Base-by-base conservation (phyloP, 2,113 vertebrate species). In the Laterallus jamaicensis region DNA sequence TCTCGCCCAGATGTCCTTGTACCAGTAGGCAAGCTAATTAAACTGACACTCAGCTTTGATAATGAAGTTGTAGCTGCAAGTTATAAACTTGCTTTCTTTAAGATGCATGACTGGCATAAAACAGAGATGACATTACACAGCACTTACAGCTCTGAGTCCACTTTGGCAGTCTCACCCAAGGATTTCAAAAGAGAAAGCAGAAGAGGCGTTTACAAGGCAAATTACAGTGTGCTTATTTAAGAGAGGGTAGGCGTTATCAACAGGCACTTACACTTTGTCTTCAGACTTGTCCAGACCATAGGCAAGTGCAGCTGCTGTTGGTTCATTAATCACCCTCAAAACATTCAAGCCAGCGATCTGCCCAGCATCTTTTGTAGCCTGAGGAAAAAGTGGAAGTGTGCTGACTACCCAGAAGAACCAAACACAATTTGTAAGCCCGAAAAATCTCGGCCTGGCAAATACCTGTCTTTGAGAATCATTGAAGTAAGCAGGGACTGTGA, bases 401-500 rank as follows among this genome's bases (percentile, higher is more conserved):
- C 54, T 89, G 47, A 88, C 21, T 47, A 42, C 50, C 4, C 20
- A 91, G 12, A 74, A n/a, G 62, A 50, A 49, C 14, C 35, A 37
- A 26, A 77, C 1, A 0, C 37, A 17, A 12, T 24, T 60, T 29
- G 0, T 17, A 71, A 86, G 18, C 24, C 40, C 2, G 4, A 50
- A 60, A 68, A 68, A 52, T 10, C 42, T 64, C 54, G 42, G 55
- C 62, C 22, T 37, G n/a, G 8, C 32, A 52, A 87, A 35, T 97
- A 99, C 99, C 99, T 99, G 99, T 98, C 99, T 99, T 97, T 99
- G 99, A 56, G 99, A 99, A 95, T 99, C 99, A 25, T 99, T 99
- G 98, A 99, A 99, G 97, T 99, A 99, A 66, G 99, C 99, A 76
- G 99, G 99, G 15, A 99, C 99, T 29, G 99, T 99, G 90, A 99